phyloP scores from a whole-genome alignment of 2,797 vertebrate genomes.

The Malurus leucopterus region DNA sequence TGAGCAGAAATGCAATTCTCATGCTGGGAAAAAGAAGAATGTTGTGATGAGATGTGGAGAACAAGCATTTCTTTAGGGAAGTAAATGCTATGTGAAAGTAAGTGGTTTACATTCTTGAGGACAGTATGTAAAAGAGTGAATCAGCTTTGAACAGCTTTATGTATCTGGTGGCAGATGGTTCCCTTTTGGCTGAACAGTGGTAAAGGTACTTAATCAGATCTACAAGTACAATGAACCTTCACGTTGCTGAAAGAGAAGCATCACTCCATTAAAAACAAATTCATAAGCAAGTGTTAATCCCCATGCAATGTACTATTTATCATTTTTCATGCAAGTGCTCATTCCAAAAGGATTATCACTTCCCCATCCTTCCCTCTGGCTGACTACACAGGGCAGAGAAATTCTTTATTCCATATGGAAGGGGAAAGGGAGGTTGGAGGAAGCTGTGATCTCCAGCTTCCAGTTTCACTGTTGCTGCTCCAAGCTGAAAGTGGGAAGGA shows the following conservation, averaged over 20 bases:
- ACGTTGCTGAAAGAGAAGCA: conserved; percentile 26
- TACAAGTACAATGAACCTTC: conserved; percentile 16
- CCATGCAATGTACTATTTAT: conserved; percentile 39
- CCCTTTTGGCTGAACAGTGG: background rate
- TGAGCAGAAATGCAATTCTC: background rate
- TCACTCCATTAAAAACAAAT: conserved; percentile 28
- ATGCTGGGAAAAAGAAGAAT: background rate
- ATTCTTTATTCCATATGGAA: conserved; percentile 50
- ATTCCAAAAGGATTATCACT: conserved; percentile 57
- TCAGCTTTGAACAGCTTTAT: background rate
- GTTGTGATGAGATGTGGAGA: background rate
- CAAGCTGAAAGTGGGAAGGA: background rate
- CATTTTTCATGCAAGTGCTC: conserved; percentile 46
- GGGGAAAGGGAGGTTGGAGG: background rate
- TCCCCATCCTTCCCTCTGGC: conserved; percentile 60
- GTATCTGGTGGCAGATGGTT: conserved; percentile 36
- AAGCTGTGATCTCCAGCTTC: conserved; percentile 37
- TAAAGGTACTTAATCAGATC: conserved; percentile 23
- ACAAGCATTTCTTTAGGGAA: background rate
- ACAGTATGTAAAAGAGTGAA: background rate
- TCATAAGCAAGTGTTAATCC: conserved; percentile 57
- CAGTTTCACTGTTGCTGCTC: conserved; percentile 18
- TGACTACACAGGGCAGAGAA: conserved; percentile 45
- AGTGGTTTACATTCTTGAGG: background rate
- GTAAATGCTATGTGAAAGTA: background rate